phyloP scores from a whole-genome alignment of 1,140 invertebrate species.

The Asbolus verrucosus region DNA sequence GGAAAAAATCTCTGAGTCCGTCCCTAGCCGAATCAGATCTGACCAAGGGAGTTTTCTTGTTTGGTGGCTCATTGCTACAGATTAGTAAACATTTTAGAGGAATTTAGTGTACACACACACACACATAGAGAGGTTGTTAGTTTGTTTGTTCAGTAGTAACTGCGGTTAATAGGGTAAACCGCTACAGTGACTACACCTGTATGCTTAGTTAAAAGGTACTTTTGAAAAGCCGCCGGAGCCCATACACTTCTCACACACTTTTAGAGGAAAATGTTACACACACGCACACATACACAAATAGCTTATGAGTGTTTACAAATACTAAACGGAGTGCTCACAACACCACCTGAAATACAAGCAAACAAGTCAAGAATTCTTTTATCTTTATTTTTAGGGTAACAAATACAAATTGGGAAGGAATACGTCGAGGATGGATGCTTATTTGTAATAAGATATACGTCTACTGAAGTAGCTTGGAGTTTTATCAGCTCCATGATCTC shows the following conservation, averaged over 20 bases:
- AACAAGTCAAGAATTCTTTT: not conserved
- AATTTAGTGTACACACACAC: conserved; percentile 32
- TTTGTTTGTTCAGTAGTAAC: conserved; percentile 41
- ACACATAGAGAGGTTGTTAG: conserved; percentile 24
- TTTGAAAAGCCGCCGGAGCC: conserved; percentile 29
- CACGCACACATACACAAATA: conserved; percentile 17
- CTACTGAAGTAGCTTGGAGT: conserved; percentile 3
- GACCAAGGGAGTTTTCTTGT: no score
- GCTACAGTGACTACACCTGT: conserved; percentile 40
- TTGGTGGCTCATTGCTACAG: conserved; percentile 19
- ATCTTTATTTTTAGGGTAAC: conserved; percentile 7
- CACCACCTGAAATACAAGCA: not conserved
- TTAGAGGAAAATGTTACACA: conserved; percentile 23
- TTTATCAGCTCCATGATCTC: conserved; percentile 22
- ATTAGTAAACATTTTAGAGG: conserved; percentile 33
- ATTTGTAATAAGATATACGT: conserved; percentile 16
- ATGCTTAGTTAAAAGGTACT: conserved; percentile 30
- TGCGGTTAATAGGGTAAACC: conserved; percentile 42
- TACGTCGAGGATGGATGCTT: no score
- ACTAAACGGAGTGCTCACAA: conserved; percentile 21
- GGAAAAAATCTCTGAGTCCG: not conserved
- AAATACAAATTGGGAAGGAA: no score
- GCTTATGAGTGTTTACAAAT: conserved; percentile 32
- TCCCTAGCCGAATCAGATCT: no score
- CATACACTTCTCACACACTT: conserved; percentile 10